Percentiles rank a stretch among this genome's conserved stretches.
Conservation (phyloP, 2,113 vertebrate genomes). For the Plectropomus leopardus region DNA sequence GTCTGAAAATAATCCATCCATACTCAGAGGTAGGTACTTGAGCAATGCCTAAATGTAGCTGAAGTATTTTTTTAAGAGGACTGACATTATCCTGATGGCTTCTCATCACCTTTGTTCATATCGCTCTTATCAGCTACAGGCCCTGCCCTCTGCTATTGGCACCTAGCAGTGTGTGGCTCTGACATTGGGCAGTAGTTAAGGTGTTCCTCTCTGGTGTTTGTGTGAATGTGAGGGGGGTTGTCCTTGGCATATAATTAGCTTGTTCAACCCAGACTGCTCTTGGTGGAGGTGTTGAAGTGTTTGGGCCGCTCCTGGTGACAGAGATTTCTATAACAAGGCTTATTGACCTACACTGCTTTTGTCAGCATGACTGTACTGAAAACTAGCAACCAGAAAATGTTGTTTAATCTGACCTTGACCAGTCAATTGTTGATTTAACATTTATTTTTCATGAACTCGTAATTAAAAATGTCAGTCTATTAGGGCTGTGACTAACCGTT, state of each 20-base stretch:
- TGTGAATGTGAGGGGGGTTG: constrained; percentile 65
- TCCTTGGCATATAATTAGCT: constrained; percentile 87
- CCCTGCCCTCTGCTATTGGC: constrained; percentile 63
- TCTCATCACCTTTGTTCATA: constrained; percentile 70
- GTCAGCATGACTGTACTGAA: constrained; percentile 36
- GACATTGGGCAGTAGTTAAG: constrained; percentile 77
- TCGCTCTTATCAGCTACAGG: constrained; percentile 70
- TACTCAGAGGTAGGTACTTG: constrained; percentile 35
- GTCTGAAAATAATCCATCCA: constrained; percentile 64
- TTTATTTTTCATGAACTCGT: constrained; percentile 45
- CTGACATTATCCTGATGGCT: constrained; percentile 47
- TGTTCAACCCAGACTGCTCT: constrained; percentile 76
- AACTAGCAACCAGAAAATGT: constrained; percentile 25
- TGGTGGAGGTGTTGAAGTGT: constrained; percentile 47
- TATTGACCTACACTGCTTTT: constrained; percentile 42
- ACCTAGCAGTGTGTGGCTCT: constrained; percentile 68
- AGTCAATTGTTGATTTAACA: constrained; percentile 18
- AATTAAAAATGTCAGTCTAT: too few relatives aligned
- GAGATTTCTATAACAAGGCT: constrained; percentile 67
- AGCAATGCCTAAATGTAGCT: constrained; percentile 59
- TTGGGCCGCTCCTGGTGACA: constrained; percentile 54
- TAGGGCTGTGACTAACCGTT: too few relatives aligned
- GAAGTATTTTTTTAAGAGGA: constrained; percentile 63
- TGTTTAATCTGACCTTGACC: constrained; percentile 15
- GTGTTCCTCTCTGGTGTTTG: constrained; percentile 61